These are phyloP conservation scores for Ifrita kowaldi DNA, from an alignment of 2,113 vertebrate species.

Conservation along the genomic window DNA sequence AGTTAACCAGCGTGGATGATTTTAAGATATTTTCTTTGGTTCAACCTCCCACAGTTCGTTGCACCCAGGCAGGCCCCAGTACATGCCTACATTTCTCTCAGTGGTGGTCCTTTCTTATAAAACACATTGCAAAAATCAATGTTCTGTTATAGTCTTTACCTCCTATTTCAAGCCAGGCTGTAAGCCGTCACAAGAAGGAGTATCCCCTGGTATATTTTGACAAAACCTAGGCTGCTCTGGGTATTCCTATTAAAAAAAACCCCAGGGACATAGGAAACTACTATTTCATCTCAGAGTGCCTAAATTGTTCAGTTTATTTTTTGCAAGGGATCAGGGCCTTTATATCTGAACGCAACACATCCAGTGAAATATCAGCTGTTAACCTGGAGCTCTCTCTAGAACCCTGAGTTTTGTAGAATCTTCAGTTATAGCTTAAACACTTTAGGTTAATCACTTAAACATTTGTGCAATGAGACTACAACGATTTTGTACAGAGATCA, in stretches of 20 bases:
- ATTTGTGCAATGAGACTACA: background rate
- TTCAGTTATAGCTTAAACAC: background rate
- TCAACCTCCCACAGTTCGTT: background rate
- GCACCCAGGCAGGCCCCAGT: background rate
- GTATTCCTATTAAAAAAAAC: background rate
- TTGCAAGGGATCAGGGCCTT: background rate
- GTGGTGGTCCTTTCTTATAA: background rate
- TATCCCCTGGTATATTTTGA: background rate
- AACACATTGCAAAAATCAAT: background rate
- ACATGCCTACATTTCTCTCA: background rate
- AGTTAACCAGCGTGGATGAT: background rate
- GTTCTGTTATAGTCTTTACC: background rate
- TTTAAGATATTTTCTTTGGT: background rate
- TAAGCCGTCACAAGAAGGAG: background rate
- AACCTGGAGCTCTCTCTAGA: background rate
- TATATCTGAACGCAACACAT: background rate
- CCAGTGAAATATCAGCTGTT: background rate
- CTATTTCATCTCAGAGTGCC: background rate
- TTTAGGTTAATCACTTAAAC: constrained; percentile 25
- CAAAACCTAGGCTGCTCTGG: background rate
- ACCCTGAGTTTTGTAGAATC: background rate
- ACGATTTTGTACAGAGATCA: background rate
- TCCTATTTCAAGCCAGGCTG: background rate
- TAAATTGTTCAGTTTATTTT: background rate
- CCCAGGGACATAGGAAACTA: background rate